These are phyloP conservation scores for Drosophila santomea DNA, from an alignment of 1,140 invertebrate species.

Conservation along the genomic window DNA sequence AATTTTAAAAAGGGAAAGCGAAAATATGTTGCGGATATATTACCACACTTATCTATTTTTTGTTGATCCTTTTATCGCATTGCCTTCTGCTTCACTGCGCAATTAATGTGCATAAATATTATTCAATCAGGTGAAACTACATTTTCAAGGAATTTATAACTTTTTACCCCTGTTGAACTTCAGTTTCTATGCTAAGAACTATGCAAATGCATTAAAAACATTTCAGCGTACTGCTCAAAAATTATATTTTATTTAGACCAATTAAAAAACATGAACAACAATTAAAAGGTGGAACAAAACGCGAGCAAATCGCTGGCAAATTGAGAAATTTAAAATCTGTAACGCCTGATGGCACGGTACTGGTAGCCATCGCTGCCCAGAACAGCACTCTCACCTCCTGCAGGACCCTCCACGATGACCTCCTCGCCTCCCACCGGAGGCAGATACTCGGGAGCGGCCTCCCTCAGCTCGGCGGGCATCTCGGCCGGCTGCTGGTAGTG, in stretches of 20 bases:
- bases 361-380: conserved; percentile 77
- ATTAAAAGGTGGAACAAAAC: conserved; percentile 11
- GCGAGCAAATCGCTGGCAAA: conserved; percentile 18
- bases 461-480: conserved; percentile 55
- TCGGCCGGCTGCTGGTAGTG: conserved; percentile 71
- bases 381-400: conserved; percentile 59
- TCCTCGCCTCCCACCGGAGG: conserved; percentile 47
- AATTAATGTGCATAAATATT: conserved; percentile 24
- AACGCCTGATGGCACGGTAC: conserved; percentile 73
- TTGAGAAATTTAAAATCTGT: conserved; percentile 60
- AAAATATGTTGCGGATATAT: conserved; percentile 8
- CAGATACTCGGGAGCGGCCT: conserved; percentile 63
- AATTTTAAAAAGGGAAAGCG: neutral
- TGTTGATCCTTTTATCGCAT: conserved; percentile 13
- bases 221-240: conserved; percentile 22
- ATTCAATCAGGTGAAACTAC: conserved; percentile 8
- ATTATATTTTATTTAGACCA: conserved; percentile 21
- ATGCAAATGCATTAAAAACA: neutral
- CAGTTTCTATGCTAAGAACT: no score
- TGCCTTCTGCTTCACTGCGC: conserved; percentile 6
- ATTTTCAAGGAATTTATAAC: conserved; percentile 1
- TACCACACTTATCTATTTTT: neutral
- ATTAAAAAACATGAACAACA: conserved; percentile 38
- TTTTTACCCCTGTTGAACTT: neutral
- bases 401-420: conserved; percentile 63